These are phyloP conservation scores for Proales similis DNA, from an alignment of 1,140 invertebrate genomes.

Conservation along the genomic window DNA sequence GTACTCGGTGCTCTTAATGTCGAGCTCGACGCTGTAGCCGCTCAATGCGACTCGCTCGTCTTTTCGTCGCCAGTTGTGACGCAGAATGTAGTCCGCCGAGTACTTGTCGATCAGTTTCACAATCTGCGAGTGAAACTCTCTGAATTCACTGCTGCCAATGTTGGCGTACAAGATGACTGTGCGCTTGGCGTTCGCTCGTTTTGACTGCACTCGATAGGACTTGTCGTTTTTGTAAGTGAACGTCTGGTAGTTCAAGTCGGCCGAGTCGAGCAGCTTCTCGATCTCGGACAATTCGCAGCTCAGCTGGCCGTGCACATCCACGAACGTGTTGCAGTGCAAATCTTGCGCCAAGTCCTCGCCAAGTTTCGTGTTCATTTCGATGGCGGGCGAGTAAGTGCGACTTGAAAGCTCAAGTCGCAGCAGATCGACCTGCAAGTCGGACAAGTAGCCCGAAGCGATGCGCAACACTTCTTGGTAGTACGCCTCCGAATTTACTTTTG, in stretches of 20 bases:
- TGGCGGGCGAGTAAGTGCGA: conserved; percentile 18
- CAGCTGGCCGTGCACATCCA: conserved; percentile 10
- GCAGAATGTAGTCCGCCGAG: conserved; percentile 13
- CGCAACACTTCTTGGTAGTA: conserved; percentile 26
- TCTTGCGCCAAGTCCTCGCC: conserved; percentile 7
- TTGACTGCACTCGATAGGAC: background rate
- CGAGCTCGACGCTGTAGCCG: conserved; percentile 94
- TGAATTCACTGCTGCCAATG: conserved; percentile 18
- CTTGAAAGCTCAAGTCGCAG: conserved; percentile 3
- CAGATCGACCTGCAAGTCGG: conserved; percentile 30
- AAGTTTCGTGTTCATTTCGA: conserved; percentile 33
- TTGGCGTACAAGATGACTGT: conserved; percentile 20
- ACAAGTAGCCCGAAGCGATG: background rate
- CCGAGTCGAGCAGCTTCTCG: background rate
- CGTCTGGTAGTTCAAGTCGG: conserved; percentile 1
- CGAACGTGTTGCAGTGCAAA: conserved; percentile 23
- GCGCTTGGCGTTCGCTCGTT: background rate
- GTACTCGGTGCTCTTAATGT: conserved; percentile 98
- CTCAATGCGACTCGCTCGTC: conserved; percentile 65
- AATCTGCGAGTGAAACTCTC: conserved; percentile 28
- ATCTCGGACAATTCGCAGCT: conserved; percentile 6
- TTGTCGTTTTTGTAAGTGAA: conserved; percentile 23
- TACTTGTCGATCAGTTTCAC: background rate
- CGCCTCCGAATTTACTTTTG: conserved; percentile 9
- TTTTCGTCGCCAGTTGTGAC: conserved; percentile 6